phyloP scores from a whole-genome alignment of 2,888 invertebrate genomes.

The Cheiracanthium punctorium region DNA sequence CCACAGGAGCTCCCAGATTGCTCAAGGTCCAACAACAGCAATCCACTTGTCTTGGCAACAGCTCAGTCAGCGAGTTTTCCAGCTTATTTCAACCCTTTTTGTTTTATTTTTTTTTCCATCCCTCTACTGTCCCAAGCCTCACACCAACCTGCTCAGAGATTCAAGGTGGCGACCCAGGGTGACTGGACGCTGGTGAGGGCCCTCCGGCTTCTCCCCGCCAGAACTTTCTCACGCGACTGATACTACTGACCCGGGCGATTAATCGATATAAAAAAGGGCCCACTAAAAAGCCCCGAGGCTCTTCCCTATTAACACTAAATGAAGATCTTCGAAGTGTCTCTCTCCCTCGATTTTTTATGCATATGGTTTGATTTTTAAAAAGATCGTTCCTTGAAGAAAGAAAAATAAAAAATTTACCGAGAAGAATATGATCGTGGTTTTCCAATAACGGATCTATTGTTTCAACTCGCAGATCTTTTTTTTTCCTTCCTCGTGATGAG shows the following conservation, averaged over 20 bases:
- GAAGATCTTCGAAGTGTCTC: conserved; percentile 35
- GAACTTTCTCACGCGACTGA: conserved; percentile 59
- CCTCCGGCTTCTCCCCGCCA: conserved; percentile 26
- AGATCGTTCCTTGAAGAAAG: conserved; percentile 16
- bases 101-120: not conserved
- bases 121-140: not conserved
- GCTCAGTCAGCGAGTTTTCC: conserved; percentile 12
- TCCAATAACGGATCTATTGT: conserved; percentile 57
- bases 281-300: conserved; percentile 34
- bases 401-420: conserved; percentile 11
- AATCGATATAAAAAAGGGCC: conserved; percentile 50
- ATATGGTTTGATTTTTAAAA: conserved; percentile 29
- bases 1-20: not conserved
- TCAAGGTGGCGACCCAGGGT: conserved; percentile 28
- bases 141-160: not conserved
- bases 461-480: not conserved
- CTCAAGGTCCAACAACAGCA: conserved; percentile 1
- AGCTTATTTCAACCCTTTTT: conserved; percentile 1
- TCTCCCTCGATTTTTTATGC: conserved; percentile 51
- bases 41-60: conserved; percentile 7
- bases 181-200: conserved; percentile 31
- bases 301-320: conserved; percentile 58
- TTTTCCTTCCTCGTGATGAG: not conserved
- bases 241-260: conserved; percentile 61
- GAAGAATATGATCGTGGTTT: conserved; percentile 8